A percentile compares a stretch with the other conserved stretches of the same genome.
Evolutionary conservation across 92 coral and sea anemone genomes (phyloP).

Genomic region (Epizoanthus stellaris): DNA sequence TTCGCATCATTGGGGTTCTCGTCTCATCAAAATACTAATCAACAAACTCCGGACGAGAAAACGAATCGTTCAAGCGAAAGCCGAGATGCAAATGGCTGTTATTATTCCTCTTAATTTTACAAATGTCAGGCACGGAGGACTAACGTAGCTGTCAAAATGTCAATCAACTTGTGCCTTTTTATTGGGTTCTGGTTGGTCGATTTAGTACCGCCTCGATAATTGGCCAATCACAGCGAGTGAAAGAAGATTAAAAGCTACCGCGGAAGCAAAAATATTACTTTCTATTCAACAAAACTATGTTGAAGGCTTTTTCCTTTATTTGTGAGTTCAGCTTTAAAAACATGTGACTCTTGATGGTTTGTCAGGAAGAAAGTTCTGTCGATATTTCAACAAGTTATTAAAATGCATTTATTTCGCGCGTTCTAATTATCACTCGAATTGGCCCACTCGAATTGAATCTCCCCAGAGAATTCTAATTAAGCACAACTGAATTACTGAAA

Average conservation of each 20-base stretch:
- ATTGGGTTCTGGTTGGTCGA: conserved; percentile 60
- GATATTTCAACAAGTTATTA: conserved; percentile 81
- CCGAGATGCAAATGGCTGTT: conserved; percentile 34
- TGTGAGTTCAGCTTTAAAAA: not conserved
- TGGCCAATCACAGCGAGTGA: conserved; percentile 50
- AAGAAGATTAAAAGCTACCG: conserved; percentile 45
- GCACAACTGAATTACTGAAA: not conserved
- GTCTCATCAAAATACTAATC: conserved; percentile 45
- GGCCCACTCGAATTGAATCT: conserved; percentile 64
- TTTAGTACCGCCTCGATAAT: conserved; percentile 21
- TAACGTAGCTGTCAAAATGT: conserved; percentile 54
- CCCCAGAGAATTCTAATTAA: conserved; percentile 28
- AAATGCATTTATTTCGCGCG: conserved; percentile 76
- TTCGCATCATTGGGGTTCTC: not conserved
- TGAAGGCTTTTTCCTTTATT: conserved; percentile 23
- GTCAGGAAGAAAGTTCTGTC: conserved; percentile 63
- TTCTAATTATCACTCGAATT: conserved; percentile 80
- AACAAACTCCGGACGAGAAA: conserved; percentile 18
- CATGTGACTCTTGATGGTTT: conserved; percentile 22
- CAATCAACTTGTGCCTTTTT: conserved; percentile 50
- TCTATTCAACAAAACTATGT: conserved; percentile 19
- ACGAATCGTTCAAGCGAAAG: conserved; percentile 19
- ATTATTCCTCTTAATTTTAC: conserved; percentile 69
- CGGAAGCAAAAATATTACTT: not conserved
- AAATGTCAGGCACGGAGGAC: conserved; percentile 61